Conservation (phyloP, 2,888 invertebrate genomes). For the Hipparchia semele region DNA sequence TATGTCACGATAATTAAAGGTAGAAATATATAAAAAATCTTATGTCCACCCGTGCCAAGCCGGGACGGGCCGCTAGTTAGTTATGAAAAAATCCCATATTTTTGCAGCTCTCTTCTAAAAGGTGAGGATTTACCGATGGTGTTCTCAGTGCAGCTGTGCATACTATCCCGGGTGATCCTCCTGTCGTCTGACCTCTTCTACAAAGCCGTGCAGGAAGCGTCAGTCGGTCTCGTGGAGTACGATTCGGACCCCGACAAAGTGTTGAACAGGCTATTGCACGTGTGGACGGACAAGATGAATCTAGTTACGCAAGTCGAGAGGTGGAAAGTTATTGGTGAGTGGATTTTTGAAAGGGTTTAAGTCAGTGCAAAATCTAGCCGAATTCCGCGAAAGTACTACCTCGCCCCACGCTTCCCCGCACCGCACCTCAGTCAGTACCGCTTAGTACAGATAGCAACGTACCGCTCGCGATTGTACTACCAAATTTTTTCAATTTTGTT, state of each 20-base stretch:
- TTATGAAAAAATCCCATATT: background rate
- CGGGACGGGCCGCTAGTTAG: too few species aligned
- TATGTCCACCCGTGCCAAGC: too few species aligned
- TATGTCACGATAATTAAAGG: too few species aligned
- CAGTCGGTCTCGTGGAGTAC: conserved; percentile 67
- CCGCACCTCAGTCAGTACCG: too few species aligned
- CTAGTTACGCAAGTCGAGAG: conserved; percentile 90
- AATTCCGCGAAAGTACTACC: too few species aligned
- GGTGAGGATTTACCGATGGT: conserved; percentile 88
- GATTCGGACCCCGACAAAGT: conserved; percentile 85
- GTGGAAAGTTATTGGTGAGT: conserved; percentile 90
- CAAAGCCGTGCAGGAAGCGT: conserved; percentile 77
- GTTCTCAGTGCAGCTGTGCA: conserved; percentile 89
- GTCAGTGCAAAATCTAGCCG: too few species aligned
- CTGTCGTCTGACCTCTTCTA: conserved; percentile 87
- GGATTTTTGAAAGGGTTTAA: background rate
- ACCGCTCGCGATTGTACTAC: too few species aligned
- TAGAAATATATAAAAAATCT: too few species aligned
- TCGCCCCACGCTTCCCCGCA: too few species aligned
- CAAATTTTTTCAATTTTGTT: too few species aligned
- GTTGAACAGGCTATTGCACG: conserved; percentile 87
- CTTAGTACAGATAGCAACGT: too few species aligned
- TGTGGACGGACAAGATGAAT: conserved; percentile 92
- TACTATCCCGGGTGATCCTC: conserved; percentile 90
- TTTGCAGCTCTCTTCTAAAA: conserved; percentile 85